Conservation (phyloP, 2,797 vertebrate species). For the Limosa lapponica region DNA sequence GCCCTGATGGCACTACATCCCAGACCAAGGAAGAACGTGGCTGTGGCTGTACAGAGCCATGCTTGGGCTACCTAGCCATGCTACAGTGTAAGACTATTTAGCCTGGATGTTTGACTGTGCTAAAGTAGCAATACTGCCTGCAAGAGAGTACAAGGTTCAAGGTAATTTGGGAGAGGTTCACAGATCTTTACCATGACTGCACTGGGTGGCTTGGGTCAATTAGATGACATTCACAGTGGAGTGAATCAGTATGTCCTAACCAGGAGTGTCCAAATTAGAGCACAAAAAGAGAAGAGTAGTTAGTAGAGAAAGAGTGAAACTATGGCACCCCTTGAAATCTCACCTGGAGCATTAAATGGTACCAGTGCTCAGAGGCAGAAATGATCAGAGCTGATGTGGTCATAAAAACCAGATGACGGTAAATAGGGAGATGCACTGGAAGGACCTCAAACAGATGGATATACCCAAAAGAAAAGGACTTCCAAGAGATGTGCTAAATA, state of each 20-base stretch:
- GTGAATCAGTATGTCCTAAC: not conserved
- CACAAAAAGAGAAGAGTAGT: not conserved
- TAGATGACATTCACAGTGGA: not conserved
- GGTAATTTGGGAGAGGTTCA: not conserved
- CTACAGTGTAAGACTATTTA: not conserved
- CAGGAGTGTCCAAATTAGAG: not conserved
- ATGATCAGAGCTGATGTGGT: accelerated
- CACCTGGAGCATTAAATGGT: not conserved
- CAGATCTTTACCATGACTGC: not conserved
- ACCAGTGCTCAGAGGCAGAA: not conserved
- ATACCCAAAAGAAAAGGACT: not conserved
- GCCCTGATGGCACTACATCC: not conserved
- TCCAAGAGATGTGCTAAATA: not conserved
- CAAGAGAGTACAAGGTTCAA: not conserved
- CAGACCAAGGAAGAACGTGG: not conserved
- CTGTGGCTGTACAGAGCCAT: not conserved
- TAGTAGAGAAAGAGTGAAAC: not conserved
- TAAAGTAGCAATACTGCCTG: not conserved
- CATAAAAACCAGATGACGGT: not conserved
- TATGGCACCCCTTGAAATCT: not conserved
- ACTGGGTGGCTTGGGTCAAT: not conserved
- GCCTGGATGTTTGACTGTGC: not conserved
- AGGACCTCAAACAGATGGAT: not conserved
- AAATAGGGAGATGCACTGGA: not conserved
- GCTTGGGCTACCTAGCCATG: not conserved